Base-by-base conservation (phyloP, 1,140 invertebrate genomes). In the Anastrepha ludens region DNA sequence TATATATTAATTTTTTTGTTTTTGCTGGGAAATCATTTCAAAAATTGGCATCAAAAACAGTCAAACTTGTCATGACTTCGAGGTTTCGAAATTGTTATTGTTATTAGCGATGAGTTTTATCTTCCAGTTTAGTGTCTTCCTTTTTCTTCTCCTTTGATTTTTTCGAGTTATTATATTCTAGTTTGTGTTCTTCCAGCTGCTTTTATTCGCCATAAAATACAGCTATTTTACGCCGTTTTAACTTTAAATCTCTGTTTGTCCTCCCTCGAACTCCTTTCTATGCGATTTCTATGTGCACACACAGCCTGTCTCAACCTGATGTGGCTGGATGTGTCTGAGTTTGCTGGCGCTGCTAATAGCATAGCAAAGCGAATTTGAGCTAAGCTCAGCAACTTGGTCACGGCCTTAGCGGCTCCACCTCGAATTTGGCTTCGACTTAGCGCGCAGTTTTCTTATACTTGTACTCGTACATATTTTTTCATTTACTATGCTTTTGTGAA, bases 361-460 rank as follows among this genome's bases (percentile, higher is more conserved):
- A 17, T 44, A n/a, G 41, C 67, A 74, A 74, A 74, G 39, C 67
- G 41, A 74, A 55, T 55, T 55, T 55, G 6, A 41, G 50, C 74
- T 44, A 17, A 47, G n/a, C 44, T 81, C 50, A 55, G 9, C 74
- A 81, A 58, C 74, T 81, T 81, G 47, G 74, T 81, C 47, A 81
- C 74, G 74, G 74, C 74, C 47, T 55, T 81, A 11, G n/a, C 47
- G 74, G 17, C 47, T 81, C 47, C 74, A 81, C 74, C 74, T 81
- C 74, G n/a, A 81, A 55, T 55, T 81, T 55, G n/a, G 74, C 70
- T 74, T 13, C 44, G 47, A 8, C 47, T 4, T 6, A 55, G 7
- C 41, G 29, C 41, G 15, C 15, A 74, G 15, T 39, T 17, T 74
- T 11, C 60, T n/a, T 13, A 62, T 11, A 5, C 29, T 67, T 20